Percentiles rank a stretch among this genome's conserved stretches.
phyloP scores from a whole-genome alignment of 1,140 invertebrate species.

The Euglossa dilemma region DNA sequence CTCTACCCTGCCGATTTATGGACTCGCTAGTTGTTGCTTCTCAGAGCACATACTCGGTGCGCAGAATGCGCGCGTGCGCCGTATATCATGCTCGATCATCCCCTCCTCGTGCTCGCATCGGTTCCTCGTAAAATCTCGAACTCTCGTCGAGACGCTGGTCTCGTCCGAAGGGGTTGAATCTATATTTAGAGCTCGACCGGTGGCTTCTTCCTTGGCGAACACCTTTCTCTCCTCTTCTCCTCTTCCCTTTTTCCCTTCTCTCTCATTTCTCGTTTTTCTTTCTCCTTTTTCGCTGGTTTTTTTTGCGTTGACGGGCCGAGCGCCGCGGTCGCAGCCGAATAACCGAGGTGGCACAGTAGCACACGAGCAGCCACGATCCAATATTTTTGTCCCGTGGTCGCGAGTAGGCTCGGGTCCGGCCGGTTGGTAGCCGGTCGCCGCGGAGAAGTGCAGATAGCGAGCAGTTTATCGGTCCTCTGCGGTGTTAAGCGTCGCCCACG shows the following conservation, averaged over 20 bases:
- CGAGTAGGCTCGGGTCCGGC: not conserved
- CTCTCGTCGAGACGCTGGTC: too few species aligned
- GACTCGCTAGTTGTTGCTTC: too few species aligned
- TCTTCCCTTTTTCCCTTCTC: not conserved
- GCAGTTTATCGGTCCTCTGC: constrained; percentile 70
- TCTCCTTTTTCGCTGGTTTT: constrained; percentile 1
- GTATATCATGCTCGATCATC: too few species aligned
- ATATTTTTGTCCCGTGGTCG: constrained; percentile 55
- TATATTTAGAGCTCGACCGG: constrained; percentile 6
- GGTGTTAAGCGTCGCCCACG: constrained; percentile 77
- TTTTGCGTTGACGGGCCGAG: not conserved
- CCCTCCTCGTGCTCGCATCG: too few species aligned
- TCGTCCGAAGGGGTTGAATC: not conserved
- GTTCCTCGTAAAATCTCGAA: too few species aligned
- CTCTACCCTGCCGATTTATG: too few species aligned
- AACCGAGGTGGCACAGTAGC: constrained; percentile 53
- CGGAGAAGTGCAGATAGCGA: constrained; percentile 75
- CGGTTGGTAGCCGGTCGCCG: constrained; percentile 63
- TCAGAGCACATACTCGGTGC: too few species aligned
- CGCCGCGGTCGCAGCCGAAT: not conserved
- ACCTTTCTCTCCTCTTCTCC: not conserved
- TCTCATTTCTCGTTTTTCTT: not conserved
- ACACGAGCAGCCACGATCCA: constrained; percentile 33
- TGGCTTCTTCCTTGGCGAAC: not conserved
- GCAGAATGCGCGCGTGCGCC: too few species aligned